Base-by-base conservation (phyloP, 1,140 invertebrate genomes). In the Drepana arcuata region DNA sequence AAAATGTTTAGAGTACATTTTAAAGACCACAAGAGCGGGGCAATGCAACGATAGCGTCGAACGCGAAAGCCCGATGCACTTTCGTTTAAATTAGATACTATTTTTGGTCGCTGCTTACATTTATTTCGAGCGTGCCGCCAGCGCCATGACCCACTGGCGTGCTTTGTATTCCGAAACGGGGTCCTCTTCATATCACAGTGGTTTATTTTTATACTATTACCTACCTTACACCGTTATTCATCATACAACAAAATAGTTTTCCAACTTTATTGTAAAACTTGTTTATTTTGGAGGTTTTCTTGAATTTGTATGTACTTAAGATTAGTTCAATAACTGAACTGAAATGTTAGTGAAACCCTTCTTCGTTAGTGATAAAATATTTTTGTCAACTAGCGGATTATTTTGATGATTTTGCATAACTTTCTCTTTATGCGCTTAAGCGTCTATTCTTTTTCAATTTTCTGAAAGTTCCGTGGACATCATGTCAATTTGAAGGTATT, bases 61-160 rank as follows among this genome's bases (percentile, higher is more conserved):
- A 35, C 16, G 18, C 28, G 14, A 29, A 14, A 24, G 25, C 38
- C 30, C 48, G 41, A 34, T 60, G 58, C 54, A 62, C 41, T 48
- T 50, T 52, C 48, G 28, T 39, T 48, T 44, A 50, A 49, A n/a
- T n/a, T n/a, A 48, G 54, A 14, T 34, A 43, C 69, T 77, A 77
- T 73, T 73, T 71, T 57, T 52, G 36, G 14, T 69, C 43, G 34
- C 54, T 57, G 53, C 65, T 43, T 49, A 61, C 41, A 55, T 67
- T 62, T 72, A 72, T 75, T 74, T 68, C 36, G 53, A 58, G 43
- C 38, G 29, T 61, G 59, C 58, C 54, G 57, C 61, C 55, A 62
- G 51, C 62, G 51, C 66, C 55, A 50, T 77, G 62, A 77, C 72
- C 67, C 54, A 77, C 53, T 74, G 55, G 46, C 47, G 55, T 50